Evolutionary conservation across 2,113 vertebrate species (phyloP).

Genomic region (Chauna torquata): DNA sequence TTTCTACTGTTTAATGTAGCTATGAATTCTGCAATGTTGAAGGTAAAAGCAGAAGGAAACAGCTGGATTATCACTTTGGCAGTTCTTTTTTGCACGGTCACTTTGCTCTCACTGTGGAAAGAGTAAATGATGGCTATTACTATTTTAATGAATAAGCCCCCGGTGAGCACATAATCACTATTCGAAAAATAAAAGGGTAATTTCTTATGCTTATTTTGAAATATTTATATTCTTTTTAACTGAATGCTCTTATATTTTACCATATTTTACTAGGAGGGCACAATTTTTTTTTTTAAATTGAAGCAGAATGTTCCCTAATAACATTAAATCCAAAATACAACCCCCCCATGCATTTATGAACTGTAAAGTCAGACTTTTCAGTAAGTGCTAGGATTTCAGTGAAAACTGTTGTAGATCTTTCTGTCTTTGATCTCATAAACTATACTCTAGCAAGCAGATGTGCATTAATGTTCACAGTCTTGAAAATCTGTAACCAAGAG

Average conservation of each 20-base stretch:
- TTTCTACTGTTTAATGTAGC: constrained; percentile 13
- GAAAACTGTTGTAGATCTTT: background rate
- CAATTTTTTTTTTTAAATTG: background rate
- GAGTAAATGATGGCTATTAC: background rate
- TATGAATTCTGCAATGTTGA: background rate
- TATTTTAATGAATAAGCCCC: background rate
- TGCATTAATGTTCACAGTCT: background rate
- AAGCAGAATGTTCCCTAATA: background rate
- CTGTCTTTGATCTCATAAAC: background rate
- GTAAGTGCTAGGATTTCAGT: background rate
- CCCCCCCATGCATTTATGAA: background rate
- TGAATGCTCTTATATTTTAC: background rate
- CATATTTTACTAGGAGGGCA: background rate
- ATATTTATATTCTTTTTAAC: background rate
- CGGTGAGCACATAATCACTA: background rate
- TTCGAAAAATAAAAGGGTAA: background rate
- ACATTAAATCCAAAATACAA: background rate
- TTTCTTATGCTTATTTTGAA: background rate
- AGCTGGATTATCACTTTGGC: background rate
- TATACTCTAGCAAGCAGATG: background rate
- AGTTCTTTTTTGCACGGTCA: background rate
- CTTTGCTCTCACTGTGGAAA: background rate
- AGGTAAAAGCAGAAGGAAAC: background rate
- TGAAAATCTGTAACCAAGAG: background rate
- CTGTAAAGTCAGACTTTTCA: background rate